A percentile compares a stretch with the other conserved stretches of the same genome.
Evolutionary conservation across 1,140 invertebrate genomes (phyloP).

Genomic region (Drosophila pruinosa): DNA sequence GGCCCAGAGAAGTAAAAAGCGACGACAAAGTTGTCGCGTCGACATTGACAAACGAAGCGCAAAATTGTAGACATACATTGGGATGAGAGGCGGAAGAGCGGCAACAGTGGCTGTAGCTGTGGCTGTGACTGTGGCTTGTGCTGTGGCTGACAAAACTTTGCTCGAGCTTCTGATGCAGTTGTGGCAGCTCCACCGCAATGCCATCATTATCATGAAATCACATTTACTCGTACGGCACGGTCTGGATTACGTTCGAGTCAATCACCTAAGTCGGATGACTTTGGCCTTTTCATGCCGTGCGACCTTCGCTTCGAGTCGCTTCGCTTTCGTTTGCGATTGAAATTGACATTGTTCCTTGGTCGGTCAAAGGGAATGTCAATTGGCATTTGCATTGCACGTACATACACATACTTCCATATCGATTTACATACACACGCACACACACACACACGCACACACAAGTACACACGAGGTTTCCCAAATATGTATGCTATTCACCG

Average conservation of each 20-base stretch:
- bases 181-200: neutral
- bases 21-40: conserved; percentile 47
- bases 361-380: conserved; percentile 63
- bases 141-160: conserved; percentile 34
- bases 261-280: conserved; percentile 66
- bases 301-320: conserved; percentile 66
- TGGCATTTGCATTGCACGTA: conserved; percentile 68
- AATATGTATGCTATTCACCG: conserved; percentile 43
- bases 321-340: conserved; percentile 62
- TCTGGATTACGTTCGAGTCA: conserved; percentile 50
- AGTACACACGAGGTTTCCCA: conserved; percentile 7
- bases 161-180: conserved; percentile 25
- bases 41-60: conserved; percentile 76
- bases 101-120: neutral
- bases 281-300: conserved; percentile 67
- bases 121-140: neutral
- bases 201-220: conserved; percentile 70
- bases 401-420: conserved; percentile 1
- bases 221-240: conserved; percentile 68
- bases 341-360: conserved; percentile 65
- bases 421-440: conserved; percentile 16
- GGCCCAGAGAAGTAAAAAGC: conserved; percentile 58
- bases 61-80: conserved; percentile 56
- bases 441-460: neutral
- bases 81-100: neutral